Conservation (phyloP, 2,888 invertebrate species). For the Phengaris alcon region DNA sequence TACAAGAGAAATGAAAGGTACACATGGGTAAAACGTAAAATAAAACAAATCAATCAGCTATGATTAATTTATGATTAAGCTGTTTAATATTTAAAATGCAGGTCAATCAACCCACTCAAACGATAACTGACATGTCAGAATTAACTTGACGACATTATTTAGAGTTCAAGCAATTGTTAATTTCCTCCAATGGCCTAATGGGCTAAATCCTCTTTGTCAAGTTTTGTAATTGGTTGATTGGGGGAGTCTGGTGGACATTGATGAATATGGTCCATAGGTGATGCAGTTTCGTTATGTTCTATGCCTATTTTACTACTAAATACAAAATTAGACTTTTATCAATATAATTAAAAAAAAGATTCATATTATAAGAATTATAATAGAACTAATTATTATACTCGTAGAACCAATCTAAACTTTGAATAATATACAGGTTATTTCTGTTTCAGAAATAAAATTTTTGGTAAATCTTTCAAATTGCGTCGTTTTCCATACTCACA, state of each 20-base stretch:
- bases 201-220: constrained; percentile 69
- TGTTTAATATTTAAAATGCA: constrained; percentile 38
- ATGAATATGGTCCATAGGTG: constrained; percentile 34
- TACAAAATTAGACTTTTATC: too few species aligned
- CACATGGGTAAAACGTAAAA: background rate
- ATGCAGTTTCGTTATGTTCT: background rate
- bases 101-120: constrained; percentile 66
- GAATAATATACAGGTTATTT: background rate
- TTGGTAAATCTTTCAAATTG: background rate
- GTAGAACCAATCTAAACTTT: too few species aligned
- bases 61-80: constrained; percentile 33
- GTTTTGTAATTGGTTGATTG: constrained; percentile 46
- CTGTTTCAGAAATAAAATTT: background rate
- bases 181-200: constrained; percentile 77
- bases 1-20: background rate
- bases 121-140: constrained; percentile 73
- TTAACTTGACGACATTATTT: constrained; percentile 75
- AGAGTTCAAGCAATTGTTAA: constrained; percentile 76
- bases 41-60: constrained; percentile 15
- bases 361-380: too few species aligned
- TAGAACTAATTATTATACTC: too few species aligned
- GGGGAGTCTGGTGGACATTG: constrained; percentile 39
- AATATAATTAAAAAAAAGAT: too few species aligned
- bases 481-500: background rate
- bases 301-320: background rate